Conservation (phyloP, 2,888 invertebrate species). For the Limnephilus marmoratus region DNA sequence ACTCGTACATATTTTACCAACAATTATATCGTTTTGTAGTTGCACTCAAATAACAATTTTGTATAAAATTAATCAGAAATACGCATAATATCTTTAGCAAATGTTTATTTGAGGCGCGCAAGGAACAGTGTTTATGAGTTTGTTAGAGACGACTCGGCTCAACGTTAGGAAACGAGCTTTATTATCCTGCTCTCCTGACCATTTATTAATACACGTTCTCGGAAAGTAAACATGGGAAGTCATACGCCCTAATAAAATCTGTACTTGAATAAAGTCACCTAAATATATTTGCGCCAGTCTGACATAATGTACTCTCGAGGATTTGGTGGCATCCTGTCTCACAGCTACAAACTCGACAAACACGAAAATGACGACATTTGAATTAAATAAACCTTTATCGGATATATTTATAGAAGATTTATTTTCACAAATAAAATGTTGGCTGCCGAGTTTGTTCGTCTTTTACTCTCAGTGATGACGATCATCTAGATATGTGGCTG, state of each 20-base stretch:
- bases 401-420: no score
- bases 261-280: neutral
- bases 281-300: slow-evolving; percentile 2
- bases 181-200: neutral
- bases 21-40: neutral
- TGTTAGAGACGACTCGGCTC: neutral
- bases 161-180: neutral
- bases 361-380: neutral
- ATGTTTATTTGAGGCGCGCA: neutral
- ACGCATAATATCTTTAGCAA: neutral
- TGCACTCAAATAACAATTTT: neutral
- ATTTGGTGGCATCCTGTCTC: neutral
- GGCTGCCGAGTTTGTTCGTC: no score
- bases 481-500: no score
- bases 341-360: neutral
- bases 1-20: neutral
- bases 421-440: no score
- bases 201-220: slow-evolving; percentile 21
- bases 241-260: neutral
- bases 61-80: neutral
- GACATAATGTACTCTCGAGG: neutral
- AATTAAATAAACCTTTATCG: neutral
- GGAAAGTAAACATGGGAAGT: slow-evolving; percentile 22
- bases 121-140: neutral
- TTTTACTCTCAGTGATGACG: no score